Evolutionary conservation across 1,140 invertebrate genomes (phyloP).

Genomic region (Drosophila auraria): DNA sequence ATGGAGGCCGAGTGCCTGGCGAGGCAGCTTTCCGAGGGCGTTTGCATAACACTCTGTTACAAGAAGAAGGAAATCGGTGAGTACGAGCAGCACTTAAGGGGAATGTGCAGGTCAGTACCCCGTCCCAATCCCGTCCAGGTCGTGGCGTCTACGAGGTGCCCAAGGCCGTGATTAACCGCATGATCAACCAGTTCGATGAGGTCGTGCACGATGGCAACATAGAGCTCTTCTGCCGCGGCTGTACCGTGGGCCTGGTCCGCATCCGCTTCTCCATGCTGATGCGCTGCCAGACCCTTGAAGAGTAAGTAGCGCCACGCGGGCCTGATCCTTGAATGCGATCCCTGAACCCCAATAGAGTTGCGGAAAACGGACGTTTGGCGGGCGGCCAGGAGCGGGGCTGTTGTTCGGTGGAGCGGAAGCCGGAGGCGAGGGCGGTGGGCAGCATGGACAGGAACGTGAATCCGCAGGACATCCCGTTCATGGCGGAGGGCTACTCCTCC

Average conservation of each 20-base stretch:
- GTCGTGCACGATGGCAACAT: constrained; percentile 51
- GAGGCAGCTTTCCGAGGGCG: constrained; percentile 50
- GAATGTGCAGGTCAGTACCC: not conserved
- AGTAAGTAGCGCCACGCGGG: constrained; percentile 63
- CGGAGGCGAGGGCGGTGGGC: not conserved
- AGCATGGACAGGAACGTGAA: constrained; percentile 19
- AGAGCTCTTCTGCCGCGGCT: constrained; percentile 65
- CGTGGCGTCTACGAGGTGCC: constrained; percentile 58
- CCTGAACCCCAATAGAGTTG: constrained; percentile 73
- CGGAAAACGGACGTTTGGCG: constrained; percentile 19
- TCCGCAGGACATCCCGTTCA: constrained; percentile 17
- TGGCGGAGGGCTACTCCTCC: constrained; percentile 6
- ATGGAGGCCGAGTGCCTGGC: constrained; percentile 55
- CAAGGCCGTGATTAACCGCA: constrained; percentile 30
- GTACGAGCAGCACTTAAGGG: not conserved
- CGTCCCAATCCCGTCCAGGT: constrained; percentile 12
- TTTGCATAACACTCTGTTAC: constrained; percentile 44
- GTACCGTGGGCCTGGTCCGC: constrained; percentile 60
- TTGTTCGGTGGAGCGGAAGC: too few species aligned
- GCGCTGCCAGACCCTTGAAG: constrained; percentile 46
- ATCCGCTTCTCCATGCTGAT: constrained; percentile 56
- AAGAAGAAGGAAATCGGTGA: constrained; percentile 61
- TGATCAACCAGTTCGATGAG: constrained; percentile 30
- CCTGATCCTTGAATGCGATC: constrained; percentile 57
- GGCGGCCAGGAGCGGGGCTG: constrained; percentile 7